These are phyloP conservation scores for Dryocosmus kuriphilus DNA, from an alignment of 2,888 invertebrate genomes.

Conservation along the genomic window DNA sequence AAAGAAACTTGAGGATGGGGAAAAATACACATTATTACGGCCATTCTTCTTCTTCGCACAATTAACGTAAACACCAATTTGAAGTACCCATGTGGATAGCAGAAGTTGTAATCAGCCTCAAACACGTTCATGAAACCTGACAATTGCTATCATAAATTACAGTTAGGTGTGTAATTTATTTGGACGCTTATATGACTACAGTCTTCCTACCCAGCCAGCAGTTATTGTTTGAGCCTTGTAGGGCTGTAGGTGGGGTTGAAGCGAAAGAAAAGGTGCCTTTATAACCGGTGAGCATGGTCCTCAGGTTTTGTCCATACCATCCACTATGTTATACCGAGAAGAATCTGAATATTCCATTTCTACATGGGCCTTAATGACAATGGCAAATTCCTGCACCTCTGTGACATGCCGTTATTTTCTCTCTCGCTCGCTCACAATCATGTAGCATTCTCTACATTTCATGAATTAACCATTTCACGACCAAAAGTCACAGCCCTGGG, in stretches of 20 bases:
- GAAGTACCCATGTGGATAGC: conserved; percentile 26
- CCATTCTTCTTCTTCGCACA: conserved; percentile 32
- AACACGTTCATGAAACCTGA: conserved; percentile 34
- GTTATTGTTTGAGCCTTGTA: conserved; percentile 35
- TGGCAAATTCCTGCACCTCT: conserved; percentile 35
- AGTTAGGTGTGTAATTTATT: conserved; percentile 33
- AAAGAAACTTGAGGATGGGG: not conserved
- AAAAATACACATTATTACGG: not conserved
- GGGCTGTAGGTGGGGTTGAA: conserved; percentile 24
- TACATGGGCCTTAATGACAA: conserved; percentile 38
- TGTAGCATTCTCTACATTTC: conserved; percentile 39
- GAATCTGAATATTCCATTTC: conserved; percentile 38
- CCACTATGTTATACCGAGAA: conserved; percentile 32
- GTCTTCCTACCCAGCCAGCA: conserved; percentile 6
- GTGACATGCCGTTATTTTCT: conserved; percentile 34
- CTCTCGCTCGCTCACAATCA: conserved; percentile 35
- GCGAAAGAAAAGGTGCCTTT: conserved; percentile 33
- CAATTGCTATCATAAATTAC: conserved; percentile 37
- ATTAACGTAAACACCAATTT: conserved; percentile 25
- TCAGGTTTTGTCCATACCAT: conserved; percentile 35
- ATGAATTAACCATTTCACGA: conserved; percentile 40
- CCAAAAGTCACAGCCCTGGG: conserved; percentile 24
- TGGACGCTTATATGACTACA: conserved; percentile 23
- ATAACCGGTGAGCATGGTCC: conserved; percentile 31
- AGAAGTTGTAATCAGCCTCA: conserved; percentile 29